Base-by-base conservation (phyloP, 2,888 invertebrate species). In the Aromia moschata region DNA sequence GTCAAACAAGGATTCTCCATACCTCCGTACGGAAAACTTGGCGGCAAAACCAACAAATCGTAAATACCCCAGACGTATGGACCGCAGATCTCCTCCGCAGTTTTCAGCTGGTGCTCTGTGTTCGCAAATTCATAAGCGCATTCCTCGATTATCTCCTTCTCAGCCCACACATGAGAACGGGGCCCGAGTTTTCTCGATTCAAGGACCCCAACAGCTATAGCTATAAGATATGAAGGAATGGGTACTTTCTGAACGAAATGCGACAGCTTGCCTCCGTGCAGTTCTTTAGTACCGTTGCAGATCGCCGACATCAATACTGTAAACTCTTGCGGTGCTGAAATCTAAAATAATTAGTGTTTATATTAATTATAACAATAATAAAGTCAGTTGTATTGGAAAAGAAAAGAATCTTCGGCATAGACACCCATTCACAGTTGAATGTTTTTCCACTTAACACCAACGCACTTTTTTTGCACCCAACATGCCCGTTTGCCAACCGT, bases 1-100 rank as follows among this genome's bases (percentile, higher is more conserved):
- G 96, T 97, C 45, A 98, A 81, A 77, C 96, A 96, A 0, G 97
- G 97, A 83, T 98, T 97, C 81, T 98, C 97, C 97, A 98, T 98
- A 14, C 97, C 97, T 0, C 97, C 97, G 77, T 89, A 96, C 0
- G 97, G 95, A 83, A 97, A 98, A 65, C 92, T 91, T 0, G 96
- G 94, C 0, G 97, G 97, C 74, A 98, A 84, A 33, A 97, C 92
- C 31, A 98, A 82, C 57, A 93, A 76, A 80, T 97, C 96, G 79
- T 97, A 98, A 68, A 89, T 86, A 3, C 90, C 90, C 96, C 96
- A 96, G 52, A 92, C 90, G 79, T 97, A 96, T 0, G 90, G 90
- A 0, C 96, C 96, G 75, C 94, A 90, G 62, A 96, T 82, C 1
- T 86, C 85, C 77, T 96, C 94, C 0, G 96, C 97, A 0, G 88